Conservation (phyloP, 1,140 invertebrate species). For the Myzus persicae region DNA sequence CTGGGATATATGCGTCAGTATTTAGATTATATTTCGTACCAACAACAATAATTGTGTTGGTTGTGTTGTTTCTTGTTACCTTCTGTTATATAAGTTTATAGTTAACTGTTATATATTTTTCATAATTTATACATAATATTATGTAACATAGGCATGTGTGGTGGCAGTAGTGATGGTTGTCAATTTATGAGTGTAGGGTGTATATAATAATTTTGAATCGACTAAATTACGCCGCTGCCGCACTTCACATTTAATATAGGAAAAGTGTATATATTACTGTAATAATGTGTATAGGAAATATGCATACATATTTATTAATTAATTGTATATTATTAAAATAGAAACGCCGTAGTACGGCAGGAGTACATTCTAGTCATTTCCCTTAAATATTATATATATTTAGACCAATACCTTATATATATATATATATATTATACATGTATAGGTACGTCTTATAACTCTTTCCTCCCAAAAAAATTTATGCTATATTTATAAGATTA, state of each 20-base stretch:
- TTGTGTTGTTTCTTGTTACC: background rate
- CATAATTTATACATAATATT: background rate
- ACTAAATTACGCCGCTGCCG: background rate
- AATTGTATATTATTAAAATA: background rate
- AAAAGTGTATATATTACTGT: background rate
- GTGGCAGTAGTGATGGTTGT: background rate
- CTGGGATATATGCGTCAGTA: background rate
- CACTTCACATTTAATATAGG: background rate
- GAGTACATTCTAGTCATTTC: slow-evolving; percentile 47
- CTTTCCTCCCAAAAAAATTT: background rate
- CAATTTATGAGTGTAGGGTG: background rate
- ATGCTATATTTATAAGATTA: background rate
- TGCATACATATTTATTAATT: background rate
- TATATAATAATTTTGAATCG: background rate
- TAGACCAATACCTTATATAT: too few species aligned
- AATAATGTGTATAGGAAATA: background rate
- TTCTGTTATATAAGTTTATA: background rate
- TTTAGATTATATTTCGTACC: background rate
- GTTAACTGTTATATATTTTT: background rate
- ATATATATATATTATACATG: background rate
- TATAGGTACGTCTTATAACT: background rate
- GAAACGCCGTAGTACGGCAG: background rate
- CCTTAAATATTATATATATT: background rate
- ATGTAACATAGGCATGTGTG: background rate
- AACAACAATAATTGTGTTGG: background rate